Percentiles rank a stretch among this genome's conserved stretches.
Evolutionary conservation across 1,140 invertebrate genomes (phyloP).

Genomic region (Ptiloglossa arizonensis): DNA sequence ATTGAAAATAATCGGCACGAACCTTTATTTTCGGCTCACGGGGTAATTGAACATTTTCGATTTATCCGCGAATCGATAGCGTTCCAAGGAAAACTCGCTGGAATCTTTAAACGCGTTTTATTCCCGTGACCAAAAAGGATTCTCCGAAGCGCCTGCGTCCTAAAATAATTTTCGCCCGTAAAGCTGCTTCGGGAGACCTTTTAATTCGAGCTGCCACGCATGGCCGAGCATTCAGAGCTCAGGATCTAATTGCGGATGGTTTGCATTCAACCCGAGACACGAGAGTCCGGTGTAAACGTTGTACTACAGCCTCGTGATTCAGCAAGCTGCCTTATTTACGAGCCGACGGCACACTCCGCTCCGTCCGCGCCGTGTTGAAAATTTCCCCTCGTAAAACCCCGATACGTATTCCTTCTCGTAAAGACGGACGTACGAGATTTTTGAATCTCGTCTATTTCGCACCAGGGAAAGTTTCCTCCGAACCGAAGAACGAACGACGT

Average conservation of each 20-base stretch:
- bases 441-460: too few relatives aligned
- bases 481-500: too few relatives aligned
- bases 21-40: too few relatives aligned
- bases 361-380: slow-evolving; percentile 31
- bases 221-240: slow-evolving; percentile 3
- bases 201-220: neutral
- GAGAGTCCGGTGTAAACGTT: slow-evolving; percentile 12
- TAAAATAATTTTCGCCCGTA: neutral
- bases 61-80: too few relatives aligned
- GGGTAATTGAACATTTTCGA: too few relatives aligned
- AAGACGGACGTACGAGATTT: neutral
- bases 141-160: too few relatives aligned
- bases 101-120: too few relatives aligned
- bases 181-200: neutral
- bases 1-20: too few relatives aligned
- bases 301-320: slow-evolving; percentile 2
- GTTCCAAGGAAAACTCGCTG: too few relatives aligned
- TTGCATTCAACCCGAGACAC: slow-evolving; percentile 12
- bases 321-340: slow-evolving; percentile 44
- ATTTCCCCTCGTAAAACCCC: slow-evolving; percentile 42
- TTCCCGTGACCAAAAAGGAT: too few relatives aligned
- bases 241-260: slow-evolving; percentile 14
- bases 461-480: too few relatives aligned
- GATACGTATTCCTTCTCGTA: neutral
- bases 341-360: slow-evolving; percentile 13